A percentile compares a stretch with the other conserved stretches of the same genome.
Conservation (phyloP, 2,888 invertebrate species). For the Anarsia innoxiella region DNA sequence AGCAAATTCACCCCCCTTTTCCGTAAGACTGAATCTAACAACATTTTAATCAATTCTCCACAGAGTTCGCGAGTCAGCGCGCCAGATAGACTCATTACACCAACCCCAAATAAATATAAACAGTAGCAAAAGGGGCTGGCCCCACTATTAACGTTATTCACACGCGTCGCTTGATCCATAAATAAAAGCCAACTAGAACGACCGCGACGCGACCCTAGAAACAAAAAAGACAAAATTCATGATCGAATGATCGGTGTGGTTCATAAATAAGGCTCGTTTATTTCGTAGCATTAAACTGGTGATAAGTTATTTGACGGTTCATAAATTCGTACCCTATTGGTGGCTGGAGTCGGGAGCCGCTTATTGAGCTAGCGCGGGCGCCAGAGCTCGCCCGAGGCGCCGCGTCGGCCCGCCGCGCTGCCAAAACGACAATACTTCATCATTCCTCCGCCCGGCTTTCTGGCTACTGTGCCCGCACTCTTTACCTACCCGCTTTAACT, state of each 20-base stretch:
- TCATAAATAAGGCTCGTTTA: constrained; percentile 68
- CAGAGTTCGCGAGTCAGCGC: constrained; percentile 73
- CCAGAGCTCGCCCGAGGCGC: constrained; percentile 45
- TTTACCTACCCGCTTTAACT: too few species aligned
- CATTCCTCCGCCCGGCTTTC: constrained; percentile 50
- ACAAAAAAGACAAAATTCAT: constrained; percentile 61
- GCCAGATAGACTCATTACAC: constrained; percentile 70
- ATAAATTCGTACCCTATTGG: constrained; percentile 62
- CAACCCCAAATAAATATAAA: constrained; percentile 74
- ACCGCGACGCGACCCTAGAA: constrained; percentile 51
- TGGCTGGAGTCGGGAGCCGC: constrained; percentile 22
- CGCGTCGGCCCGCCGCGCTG: constrained; percentile 46
- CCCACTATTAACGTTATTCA: constrained; percentile 72
- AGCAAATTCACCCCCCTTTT: constrained; percentile 56
- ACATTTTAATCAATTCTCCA: constrained; percentile 74
- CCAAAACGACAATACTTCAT: constrained; percentile 61
- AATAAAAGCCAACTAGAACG: constrained; percentile 58
- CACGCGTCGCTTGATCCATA: constrained; percentile 70
- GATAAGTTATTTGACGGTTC: constrained; percentile 73
- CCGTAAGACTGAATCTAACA: constrained; percentile 68
- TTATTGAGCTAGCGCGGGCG: constrained; percentile 40
- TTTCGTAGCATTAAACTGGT: constrained; percentile 71
- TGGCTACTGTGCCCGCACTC: constrained; percentile 55
- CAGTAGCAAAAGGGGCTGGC: constrained; percentile 43
- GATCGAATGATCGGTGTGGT: constrained; percentile 59